Percentiles rank a stretch among this genome's conserved stretches.
Conservation (phyloP, 2,113 vertebrate genomes). For the Willisornis vidua region DNA sequence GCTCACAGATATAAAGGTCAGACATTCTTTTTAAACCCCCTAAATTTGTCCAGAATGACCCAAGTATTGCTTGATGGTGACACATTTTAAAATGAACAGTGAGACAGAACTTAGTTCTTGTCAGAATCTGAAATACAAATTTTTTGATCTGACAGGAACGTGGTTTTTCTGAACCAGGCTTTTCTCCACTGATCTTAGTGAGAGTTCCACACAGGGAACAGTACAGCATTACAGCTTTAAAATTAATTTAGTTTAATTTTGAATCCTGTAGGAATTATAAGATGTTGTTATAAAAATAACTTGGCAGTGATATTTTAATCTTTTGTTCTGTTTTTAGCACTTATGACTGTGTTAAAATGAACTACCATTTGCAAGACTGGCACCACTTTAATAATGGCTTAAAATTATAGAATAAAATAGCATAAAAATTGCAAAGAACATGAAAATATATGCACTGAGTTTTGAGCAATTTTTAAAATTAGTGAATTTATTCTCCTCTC, state of each 20-base stretch:
- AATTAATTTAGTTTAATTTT: not conserved
- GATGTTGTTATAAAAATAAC: slow-evolving; percentile 15
- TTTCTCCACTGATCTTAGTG: not conserved
- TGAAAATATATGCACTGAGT: not conserved
- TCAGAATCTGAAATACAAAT: not conserved
- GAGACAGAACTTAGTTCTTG: not conserved
- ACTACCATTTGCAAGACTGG: not conserved
- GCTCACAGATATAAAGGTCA: not conserved
- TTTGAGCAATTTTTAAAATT: not conserved
- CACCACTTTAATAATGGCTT: not conserved
- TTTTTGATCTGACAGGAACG: not conserved
- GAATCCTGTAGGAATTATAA: not conserved
- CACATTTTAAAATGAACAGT: not conserved
- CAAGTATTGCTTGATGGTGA: not conserved
- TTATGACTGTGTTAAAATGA: not conserved
- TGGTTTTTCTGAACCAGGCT: not conserved
- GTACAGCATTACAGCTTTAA: not conserved
- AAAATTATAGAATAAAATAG: not conserved
- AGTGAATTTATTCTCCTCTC: not conserved
- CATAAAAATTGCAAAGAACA: not conserved
- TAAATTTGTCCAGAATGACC: not conserved
- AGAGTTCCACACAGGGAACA: not conserved
- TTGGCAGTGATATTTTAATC: not conserved
- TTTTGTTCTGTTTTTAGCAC: not conserved
- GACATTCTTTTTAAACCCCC: not conserved